phyloP scores from a whole-genome alignment of 2,888 invertebrate genomes.

The Dolichomitus sp. region DNA sequence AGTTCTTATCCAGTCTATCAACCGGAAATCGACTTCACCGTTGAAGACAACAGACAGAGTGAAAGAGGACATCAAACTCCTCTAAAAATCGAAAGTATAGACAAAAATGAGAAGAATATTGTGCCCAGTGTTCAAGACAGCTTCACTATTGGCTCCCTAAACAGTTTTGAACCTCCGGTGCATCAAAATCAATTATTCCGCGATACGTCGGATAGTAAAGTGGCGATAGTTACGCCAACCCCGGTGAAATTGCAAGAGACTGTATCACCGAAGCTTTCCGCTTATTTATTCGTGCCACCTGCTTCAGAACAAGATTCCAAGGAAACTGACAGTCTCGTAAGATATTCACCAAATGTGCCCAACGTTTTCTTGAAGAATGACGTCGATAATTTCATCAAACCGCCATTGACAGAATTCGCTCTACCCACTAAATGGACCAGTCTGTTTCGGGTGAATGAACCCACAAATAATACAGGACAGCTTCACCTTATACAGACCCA shows the following conservation, averaged over 20 bases:
- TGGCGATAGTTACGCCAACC: constrained; percentile 39
- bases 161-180: constrained; percentile 37
- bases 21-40: constrained; percentile 54
- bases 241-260: constrained; percentile 15
- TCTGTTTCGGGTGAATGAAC: constrained; percentile 18
- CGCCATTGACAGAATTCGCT: constrained; percentile 45
- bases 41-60: constrained; percentile 45
- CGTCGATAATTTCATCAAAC: constrained; percentile 14
- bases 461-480: background rate
- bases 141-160: background rate
- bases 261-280: constrained; percentile 53
- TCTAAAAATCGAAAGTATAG: constrained; percentile 23
- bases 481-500: constrained; percentile 1
- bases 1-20: constrained; percentile 64
- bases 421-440: constrained; percentile 32
- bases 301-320: constrained; percentile 5
- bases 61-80: constrained; percentile 34
- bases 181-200: constrained; percentile 33
- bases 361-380: constrained; percentile 26
- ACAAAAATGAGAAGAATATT: constrained; percentile 21
- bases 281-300: constrained; percentile 66
- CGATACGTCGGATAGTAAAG: constrained; percentile 1
- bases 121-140: background rate
- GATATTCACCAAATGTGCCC: constrained; percentile 4
- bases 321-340: background rate